Percentiles rank a stretch among this genome's conserved stretches.
These are phyloP conservation scores for Bungarus multicinctus DNA, from an alignment of 2,113 vertebrate genomes.

Conservation along the genomic window DNA sequence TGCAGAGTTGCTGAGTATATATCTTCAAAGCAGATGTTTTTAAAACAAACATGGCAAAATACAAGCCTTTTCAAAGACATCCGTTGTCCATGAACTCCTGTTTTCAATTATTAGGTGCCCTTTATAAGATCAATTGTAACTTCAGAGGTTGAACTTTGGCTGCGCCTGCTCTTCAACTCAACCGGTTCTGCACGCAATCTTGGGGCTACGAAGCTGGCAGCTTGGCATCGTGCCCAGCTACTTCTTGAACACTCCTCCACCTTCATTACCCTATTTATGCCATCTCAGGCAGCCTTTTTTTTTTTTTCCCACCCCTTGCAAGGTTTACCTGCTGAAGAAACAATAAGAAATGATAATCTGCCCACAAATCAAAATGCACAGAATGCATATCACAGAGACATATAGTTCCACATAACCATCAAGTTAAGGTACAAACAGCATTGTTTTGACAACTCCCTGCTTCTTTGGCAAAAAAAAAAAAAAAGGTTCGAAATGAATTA, in stretches of 20 bases:
- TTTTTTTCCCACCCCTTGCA: background rate
- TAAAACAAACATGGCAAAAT: background rate
- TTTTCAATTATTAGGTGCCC: background rate
- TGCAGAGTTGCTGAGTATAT: slow-evolving; percentile 23
- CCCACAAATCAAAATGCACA: background rate
- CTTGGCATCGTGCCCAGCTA: background rate
- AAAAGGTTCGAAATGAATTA: background rate
- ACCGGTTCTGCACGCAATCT: background rate
- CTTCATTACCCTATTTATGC: background rate
- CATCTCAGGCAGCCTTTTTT: background rate
- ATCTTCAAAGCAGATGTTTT: slow-evolving; percentile 12
- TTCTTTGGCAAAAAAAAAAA: background rate
- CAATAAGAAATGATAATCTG: background rate
- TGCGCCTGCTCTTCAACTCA: background rate
- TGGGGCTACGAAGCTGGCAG: background rate
- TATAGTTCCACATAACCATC: background rate
- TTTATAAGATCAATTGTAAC: background rate
- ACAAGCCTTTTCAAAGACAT: background rate
- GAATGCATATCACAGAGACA: background rate
- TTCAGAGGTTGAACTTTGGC: background rate
- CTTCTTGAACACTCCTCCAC: background rate
- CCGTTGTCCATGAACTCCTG: background rate
- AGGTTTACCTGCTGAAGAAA: background rate
- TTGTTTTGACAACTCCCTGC: background rate
- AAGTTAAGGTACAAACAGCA: background rate